phyloP scores from a whole-genome alignment of 2,888 invertebrate species.

The Bhutanitis thaidina region DNA sequence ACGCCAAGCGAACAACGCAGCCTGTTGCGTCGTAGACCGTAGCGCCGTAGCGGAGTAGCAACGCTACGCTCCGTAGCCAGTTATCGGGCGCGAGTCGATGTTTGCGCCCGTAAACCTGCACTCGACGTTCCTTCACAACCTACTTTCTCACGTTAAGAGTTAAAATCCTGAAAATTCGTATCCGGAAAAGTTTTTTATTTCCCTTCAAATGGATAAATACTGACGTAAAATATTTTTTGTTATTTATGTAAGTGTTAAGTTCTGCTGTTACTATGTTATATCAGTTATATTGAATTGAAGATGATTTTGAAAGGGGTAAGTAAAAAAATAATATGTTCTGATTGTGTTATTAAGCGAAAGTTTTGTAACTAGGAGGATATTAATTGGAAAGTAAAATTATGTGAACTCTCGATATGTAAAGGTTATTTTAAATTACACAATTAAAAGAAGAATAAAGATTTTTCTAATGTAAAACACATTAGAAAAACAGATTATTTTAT shows the following conservation, averaged over 20 bases:
- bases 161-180: slow-evolving; percentile 15
- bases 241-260: slow-evolving; percentile 10
- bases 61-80: slow-evolving; percentile 53
- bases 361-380: too few relatives aligned
- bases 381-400: too few relatives aligned
- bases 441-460: too few relatives aligned
- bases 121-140: slow-evolving; percentile 29
- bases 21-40: slow-evolving; percentile 55
- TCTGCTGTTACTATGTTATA: neutral
- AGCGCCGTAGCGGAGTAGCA: slow-evolving; percentile 36
- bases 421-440: too few relatives aligned
- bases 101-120: slow-evolving; percentile 57
- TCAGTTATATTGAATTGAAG: neutral
- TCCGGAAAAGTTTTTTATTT: slow-evolving; percentile 14
- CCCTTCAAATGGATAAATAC: slow-evolving; percentile 10
- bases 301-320: slow-evolving; percentile 2
- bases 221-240: neutral
- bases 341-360: too few relatives aligned
- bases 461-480: too few relatives aligned
- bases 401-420: too few relatives aligned
- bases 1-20: slow-evolving; percentile 30
- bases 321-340: neutral
- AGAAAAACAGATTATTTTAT: too few relatives aligned
- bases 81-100: slow-evolving; percentile 57
- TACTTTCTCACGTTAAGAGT: slow-evolving; percentile 16